Evolutionary conservation across 2,888 invertebrate species (phyloP).

Genomic region (Monoplex corrugatus): DNA sequence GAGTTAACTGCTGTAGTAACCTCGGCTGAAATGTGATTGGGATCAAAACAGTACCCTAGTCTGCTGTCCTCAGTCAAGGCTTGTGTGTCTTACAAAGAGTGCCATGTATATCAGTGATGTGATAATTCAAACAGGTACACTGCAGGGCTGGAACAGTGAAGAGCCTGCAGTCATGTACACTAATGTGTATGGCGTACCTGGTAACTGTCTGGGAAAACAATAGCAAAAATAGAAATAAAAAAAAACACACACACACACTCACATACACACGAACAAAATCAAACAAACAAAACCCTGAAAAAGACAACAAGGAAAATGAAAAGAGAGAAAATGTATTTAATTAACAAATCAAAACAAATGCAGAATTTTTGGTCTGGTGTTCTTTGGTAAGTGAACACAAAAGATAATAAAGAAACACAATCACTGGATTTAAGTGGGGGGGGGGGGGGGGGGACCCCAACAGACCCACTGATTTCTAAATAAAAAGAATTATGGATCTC

Average conservation of each 20-base stretch:
- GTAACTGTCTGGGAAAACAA: neutral
- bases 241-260: neutral
- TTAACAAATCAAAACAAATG: too few relatives aligned
- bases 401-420: neutral
- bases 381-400: neutral
- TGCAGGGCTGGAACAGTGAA: too few relatives aligned
- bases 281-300: neutral
- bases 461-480: too few relatives aligned
- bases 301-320: neutral
- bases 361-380: too few relatives aligned
- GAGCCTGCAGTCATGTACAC: too few relatives aligned
- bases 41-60: too few relatives aligned
- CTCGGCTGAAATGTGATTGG: too few relatives aligned
- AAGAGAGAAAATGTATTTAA: neutral
- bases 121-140: too few relatives aligned
- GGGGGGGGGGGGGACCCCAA: too few relatives aligned
- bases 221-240: neutral
- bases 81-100: neutral
- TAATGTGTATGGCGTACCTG: neutral
- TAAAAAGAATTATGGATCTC: too few relatives aligned
- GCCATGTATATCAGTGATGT: neutral
- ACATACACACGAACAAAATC: neutral
- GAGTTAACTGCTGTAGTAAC: too few relatives aligned
- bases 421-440: too few relatives aligned
- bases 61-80: neutral